Evolutionary conservation across 2,888 invertebrate genomes (phyloP).

Genomic region (Drosophila ustulata): DNA sequence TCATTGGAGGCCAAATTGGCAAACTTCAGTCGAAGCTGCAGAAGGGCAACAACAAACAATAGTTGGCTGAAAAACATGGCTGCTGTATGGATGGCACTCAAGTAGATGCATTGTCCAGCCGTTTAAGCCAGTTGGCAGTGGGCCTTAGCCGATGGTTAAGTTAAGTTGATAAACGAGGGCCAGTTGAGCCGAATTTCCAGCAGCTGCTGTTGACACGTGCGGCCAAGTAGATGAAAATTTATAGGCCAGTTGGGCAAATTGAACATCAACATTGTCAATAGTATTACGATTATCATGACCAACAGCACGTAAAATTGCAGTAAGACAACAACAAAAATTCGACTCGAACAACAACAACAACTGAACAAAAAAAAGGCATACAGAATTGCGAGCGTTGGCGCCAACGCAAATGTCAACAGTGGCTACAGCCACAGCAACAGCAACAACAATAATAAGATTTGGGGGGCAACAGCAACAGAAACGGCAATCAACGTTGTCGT

Average conservation of each 20-base stretch:
- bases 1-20: conserved; percentile 43
- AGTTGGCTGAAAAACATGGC: conserved; percentile 8
- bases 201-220: conserved; percentile 53
- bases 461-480: conserved; percentile 28
- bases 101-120: conserved; percentile 1
- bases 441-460: conserved; percentile 26
- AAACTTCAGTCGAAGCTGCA: conserved; percentile 3
- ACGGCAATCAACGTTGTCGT: conserved; percentile 64
- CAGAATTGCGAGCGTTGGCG: conserved; percentile 67
- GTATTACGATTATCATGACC: conserved; percentile 67
- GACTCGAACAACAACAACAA: conserved; percentile 8
- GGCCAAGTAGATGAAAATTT: conserved; percentile 49
- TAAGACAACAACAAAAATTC: conserved; percentile 30
- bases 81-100: conserved; percentile 10
- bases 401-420: conserved; percentile 60
- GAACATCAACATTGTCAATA: conserved; percentile 63
- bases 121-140: conserved; percentile 16
- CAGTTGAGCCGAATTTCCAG: neutral
- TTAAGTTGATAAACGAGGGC: conserved; percentile 37
- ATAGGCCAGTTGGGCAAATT: conserved; percentile 56
- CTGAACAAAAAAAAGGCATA: conserved; percentile 41
- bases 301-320: conserved; percentile 77
- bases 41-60: conserved; percentile 22
- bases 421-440: conserved; percentile 14
- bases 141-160: conserved; percentile 12